These are phyloP conservation scores for Orius insidiosus DNA, from an alignment of 1,140 invertebrate species.

Conservation along the genomic window DNA sequence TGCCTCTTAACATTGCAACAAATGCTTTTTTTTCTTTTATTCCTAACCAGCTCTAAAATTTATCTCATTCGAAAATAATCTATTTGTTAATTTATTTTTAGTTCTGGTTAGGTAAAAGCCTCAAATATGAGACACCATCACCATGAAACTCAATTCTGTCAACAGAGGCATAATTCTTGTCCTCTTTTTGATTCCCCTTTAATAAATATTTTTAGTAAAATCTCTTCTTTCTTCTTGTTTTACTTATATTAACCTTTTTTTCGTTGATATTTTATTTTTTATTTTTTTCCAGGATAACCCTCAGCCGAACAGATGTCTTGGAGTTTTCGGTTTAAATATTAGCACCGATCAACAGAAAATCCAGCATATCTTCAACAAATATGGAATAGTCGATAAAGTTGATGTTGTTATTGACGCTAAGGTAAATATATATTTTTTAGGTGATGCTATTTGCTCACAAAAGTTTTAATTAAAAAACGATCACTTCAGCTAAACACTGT, in stretches of 20 bases:
- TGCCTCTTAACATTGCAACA: no score
- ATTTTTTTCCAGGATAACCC: constrained; percentile 50
- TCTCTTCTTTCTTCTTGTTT: no score
- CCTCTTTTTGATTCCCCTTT: no score
- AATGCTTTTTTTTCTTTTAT: no score
- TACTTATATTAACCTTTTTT: neutral
- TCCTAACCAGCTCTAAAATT: no score
- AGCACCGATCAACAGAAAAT: constrained; percentile 85
- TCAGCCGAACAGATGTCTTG: constrained; percentile 71
- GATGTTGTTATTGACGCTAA: constrained; percentile 91
- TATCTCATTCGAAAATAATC: no score
- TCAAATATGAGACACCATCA: no score
- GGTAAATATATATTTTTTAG: constrained; percentile 34
- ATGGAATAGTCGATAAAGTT: constrained; percentile 80
- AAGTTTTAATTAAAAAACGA: neutral
- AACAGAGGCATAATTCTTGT: no score
- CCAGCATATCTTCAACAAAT: constrained; percentile 84
- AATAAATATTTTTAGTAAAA: no score
- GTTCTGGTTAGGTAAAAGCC: no score
- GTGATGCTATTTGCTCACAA: neutral
- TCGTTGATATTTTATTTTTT: neutral
- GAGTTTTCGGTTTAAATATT: constrained; percentile 85
- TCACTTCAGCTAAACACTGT: neutral
- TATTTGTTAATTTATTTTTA: no score
- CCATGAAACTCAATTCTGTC: no score